Conservation (phyloP, 1,140 invertebrate species). For the Lutraria rhynchaena region DNA sequence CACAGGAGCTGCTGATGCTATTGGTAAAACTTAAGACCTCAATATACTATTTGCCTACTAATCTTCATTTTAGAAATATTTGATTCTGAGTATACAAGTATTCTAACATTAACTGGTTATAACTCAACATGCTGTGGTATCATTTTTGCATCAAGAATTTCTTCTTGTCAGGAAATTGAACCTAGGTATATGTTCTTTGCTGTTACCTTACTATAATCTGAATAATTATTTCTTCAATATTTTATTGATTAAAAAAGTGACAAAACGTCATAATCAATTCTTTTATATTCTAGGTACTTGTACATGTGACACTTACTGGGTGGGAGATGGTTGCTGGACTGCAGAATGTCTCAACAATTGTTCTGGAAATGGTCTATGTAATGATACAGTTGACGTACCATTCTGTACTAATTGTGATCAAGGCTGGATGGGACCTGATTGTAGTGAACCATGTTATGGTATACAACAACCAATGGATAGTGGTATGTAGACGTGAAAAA, state of each 20-base stretch:
- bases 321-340: conserved; percentile 62
- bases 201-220: too few species aligned
- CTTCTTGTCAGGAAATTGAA: too few species aligned
- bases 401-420: conserved; percentile 64
- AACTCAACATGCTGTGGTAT: too few species aligned
- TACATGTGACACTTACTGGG: conserved; percentile 69
- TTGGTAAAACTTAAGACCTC: conserved; percentile 13
- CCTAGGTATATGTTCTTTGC: too few species aligned
- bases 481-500: conserved; percentile 41
- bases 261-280: too few species aligned
- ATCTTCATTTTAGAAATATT: too few species aligned
- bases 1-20: conserved; percentile 33
- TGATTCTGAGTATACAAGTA: too few species aligned
- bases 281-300: conserved; percentile 54
- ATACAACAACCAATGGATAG: conserved; percentile 62
- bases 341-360: conserved; percentile 69
- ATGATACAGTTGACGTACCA: conserved; percentile 56
- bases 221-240: too few species aligned
- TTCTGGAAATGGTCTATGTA: conserved; percentile 64
- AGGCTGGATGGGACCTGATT: conserved; percentile 69
- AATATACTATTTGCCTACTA: too few species aligned
- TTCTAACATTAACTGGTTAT: too few species aligned
- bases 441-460: conserved; percentile 68
- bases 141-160: too few species aligned
- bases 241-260: too few species aligned